Conservation (phyloP, 2,113 vertebrate species). For the Stercorarius parasiticus region DNA sequence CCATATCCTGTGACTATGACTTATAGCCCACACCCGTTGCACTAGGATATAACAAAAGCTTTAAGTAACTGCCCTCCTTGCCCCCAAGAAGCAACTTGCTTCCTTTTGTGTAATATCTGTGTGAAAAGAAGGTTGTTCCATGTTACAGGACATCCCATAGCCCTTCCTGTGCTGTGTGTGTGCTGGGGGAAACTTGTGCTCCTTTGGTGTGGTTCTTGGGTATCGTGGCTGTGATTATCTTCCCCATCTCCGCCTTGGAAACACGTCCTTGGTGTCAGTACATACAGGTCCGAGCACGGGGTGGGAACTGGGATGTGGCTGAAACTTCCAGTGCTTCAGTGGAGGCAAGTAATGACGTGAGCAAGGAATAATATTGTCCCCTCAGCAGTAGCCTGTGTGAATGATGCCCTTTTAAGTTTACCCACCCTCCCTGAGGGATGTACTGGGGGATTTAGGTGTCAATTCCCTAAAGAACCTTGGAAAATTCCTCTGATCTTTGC, state of each 20-base stretch:
- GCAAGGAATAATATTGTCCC: background rate
- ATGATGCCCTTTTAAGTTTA: background rate
- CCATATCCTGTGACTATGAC: accelerated
- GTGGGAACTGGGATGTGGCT: background rate
- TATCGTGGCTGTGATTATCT: background rate
- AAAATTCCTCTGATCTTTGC: background rate
- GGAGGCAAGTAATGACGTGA: background rate
- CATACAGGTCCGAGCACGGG: background rate
- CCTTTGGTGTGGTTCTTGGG: background rate
- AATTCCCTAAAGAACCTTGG: background rate
- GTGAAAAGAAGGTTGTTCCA: background rate
- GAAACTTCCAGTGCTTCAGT: background rate
- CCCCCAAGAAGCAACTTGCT: background rate
- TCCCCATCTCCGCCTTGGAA: background rate
- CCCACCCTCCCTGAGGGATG: no score
- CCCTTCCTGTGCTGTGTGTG: background rate
- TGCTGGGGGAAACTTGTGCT: background rate
- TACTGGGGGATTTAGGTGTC: background rate
- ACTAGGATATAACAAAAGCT: background rate
- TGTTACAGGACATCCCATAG: background rate
- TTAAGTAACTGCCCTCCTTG: background rate
- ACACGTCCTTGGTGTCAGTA: accelerated
- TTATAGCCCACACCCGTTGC: background rate
- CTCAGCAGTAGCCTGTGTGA: background rate
- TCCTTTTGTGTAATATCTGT: background rate